A percentile compares a stretch with the other conserved stretches of the same genome.
Evolutionary conservation across 2,888 invertebrate species (phyloP).

Genomic region (Polydrusus cervinus): DNA sequence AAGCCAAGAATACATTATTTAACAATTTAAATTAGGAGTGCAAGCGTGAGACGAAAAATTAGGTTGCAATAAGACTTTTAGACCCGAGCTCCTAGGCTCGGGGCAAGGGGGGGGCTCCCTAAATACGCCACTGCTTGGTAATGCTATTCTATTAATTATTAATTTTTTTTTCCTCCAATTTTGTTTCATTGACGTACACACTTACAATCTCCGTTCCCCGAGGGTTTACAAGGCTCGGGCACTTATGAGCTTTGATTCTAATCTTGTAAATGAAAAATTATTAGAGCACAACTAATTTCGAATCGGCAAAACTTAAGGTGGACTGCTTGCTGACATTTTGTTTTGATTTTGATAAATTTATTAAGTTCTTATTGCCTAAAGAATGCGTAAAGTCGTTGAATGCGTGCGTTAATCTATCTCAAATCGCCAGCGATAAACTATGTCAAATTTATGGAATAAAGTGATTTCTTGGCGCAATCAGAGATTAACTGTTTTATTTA

Average conservation of each 20-base stretch:
- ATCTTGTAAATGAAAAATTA: conserved; percentile 40
- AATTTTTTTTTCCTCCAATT: too few species aligned
- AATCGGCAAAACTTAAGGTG: conserved; percentile 22
- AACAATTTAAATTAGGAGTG: too few species aligned
- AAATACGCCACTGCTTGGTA: too few species aligned
- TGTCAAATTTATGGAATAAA: conserved; percentile 7
- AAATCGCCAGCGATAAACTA: neutral
- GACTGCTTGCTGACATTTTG: conserved; percentile 21
- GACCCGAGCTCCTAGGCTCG: too few species aligned
- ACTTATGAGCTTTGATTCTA: conserved; percentile 44
- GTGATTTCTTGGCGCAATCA: conserved; percentile 2
- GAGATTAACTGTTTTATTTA: conserved; percentile 11
- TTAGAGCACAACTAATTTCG: conserved; percentile 48
- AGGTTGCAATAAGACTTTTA: too few species aligned
- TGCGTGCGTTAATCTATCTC: neutral
- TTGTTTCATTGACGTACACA: conserved; percentile 5
- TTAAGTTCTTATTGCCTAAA: conserved; percentile 9
- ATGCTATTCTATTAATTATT: too few species aligned
- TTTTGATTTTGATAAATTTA: conserved; percentile 27
- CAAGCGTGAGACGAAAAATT: too few species aligned
- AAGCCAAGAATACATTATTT: too few species aligned
- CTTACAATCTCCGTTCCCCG: conserved; percentile 17
- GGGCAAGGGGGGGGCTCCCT: too few species aligned
- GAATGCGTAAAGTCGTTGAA: conserved; percentile 13
- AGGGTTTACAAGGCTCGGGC: conserved; percentile 16